These are phyloP conservation scores for Crossocerus cetratus DNA, from an alignment of 2,888 invertebrate genomes.

Conservation along the genomic window DNA sequence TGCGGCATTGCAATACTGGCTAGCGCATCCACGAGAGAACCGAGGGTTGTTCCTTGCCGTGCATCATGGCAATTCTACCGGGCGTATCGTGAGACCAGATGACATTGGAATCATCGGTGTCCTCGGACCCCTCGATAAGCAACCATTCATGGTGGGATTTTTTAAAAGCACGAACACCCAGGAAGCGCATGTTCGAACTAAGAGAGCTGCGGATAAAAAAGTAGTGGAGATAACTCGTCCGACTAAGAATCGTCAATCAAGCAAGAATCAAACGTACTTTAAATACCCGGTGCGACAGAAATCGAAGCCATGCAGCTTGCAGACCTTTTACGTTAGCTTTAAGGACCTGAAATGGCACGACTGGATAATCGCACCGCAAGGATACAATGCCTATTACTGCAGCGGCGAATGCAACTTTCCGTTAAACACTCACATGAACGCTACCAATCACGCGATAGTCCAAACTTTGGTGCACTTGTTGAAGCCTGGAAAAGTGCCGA, in stretches of 20 bases:
- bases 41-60: constrained; percentile 89
- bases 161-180: constrained; percentile 82
- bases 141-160: constrained; percentile 94
- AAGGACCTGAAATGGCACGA: constrained; percentile 92
- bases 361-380: constrained; percentile 96
- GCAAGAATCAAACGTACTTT: constrained; percentile 69
- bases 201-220: constrained; percentile 79
- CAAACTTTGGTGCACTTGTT: constrained; percentile 91
- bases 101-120: constrained; percentile 89
- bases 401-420: constrained; percentile 95
- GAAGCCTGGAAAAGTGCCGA: constrained; percentile 86
- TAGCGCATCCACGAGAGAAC: constrained; percentile 86
- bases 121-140: constrained; percentile 86
- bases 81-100: constrained; percentile 87
- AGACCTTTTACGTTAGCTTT: constrained; percentile 92
- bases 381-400: constrained; percentile 94
- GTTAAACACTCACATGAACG: constrained; percentile 91
- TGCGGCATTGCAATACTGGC: constrained; percentile 85
- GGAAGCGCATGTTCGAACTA: constrained; percentile 74
- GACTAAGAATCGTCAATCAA: constrained; percentile 14
- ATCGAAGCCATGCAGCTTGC: constrained; percentile 87
- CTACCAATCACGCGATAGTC: constrained; percentile 95
- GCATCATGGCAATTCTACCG: constrained; percentile 78
- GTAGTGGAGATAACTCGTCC: constrained; percentile 60
- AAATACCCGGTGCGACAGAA: constrained; percentile 39